A percentile compares a stretch with the other conserved stretches of the same genome.
These are phyloP conservation scores for Globodera ellingtonae DNA, from an alignment of 1,140 invertebrate genomes.

Conservation along the genomic window DNA sequence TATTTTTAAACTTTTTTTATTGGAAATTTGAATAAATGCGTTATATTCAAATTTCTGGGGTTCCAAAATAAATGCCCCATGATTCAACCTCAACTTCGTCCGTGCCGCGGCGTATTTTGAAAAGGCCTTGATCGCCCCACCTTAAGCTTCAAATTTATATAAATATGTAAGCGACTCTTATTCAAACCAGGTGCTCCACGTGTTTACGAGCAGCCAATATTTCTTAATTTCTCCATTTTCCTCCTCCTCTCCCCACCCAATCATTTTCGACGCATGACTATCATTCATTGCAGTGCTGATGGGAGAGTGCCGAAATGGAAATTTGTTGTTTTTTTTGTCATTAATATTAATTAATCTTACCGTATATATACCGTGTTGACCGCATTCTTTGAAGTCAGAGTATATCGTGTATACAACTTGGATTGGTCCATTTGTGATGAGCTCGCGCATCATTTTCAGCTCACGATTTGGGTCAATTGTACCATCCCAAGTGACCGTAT, in stretches of 20 bases:
- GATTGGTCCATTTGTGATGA: not conserved
- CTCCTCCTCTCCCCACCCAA: conserved; percentile 16
- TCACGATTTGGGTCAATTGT: not conserved
- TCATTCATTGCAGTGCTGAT: not conserved
- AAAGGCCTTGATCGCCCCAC: too few relatives aligned
- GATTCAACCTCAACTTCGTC: too few relatives aligned
- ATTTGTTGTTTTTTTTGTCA: not conserved
- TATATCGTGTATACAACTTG: not conserved
- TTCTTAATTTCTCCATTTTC: not conserved
- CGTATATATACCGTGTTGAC: not conserved
- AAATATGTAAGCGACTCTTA: too few relatives aligned
- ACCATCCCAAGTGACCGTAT: too few relatives aligned
- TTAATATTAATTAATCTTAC: not conserved
- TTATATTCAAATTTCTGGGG: too few relatives aligned
- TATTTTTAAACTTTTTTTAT: too few relatives aligned
- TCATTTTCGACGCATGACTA: conserved; percentile 5
- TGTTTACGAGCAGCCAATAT: conserved; percentile 22
- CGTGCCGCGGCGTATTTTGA: too few relatives aligned
- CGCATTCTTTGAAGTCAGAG: not conserved
- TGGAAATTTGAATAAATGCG: too few relatives aligned
- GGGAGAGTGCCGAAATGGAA: not conserved
- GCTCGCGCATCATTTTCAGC: conserved; percentile 1
- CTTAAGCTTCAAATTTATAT: too few relatives aligned
- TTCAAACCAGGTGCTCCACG: not conserved
- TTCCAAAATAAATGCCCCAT: too few relatives aligned